Evolutionary conservation across 2,797 vertebrate species (phyloP).

Genomic region (Sparus aurata): DNA sequence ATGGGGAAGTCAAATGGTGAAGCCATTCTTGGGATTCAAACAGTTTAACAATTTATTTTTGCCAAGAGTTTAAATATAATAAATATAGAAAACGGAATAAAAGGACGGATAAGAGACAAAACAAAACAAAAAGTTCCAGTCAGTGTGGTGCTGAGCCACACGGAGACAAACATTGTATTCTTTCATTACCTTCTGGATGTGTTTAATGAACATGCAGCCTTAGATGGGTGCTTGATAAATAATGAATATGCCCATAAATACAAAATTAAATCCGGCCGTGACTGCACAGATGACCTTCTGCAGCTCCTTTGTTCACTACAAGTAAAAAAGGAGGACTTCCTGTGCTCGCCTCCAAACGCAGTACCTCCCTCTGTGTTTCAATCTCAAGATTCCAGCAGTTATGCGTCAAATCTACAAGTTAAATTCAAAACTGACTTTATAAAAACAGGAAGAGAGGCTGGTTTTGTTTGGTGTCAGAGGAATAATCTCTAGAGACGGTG

Average conservation of each 20-base stretch:
- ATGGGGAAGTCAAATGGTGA: constrained; percentile 27
- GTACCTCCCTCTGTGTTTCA: constrained; percentile 24
- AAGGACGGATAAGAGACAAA: not conserved
- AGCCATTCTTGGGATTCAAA: constrained; percentile 26
- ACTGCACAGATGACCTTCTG: constrained; percentile 23
- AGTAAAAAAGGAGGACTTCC: constrained; percentile 24
- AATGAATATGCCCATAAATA: constrained; percentile 46
- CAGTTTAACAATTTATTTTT: constrained; percentile 47
- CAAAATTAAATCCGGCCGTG: constrained; percentile 5
- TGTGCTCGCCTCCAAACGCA: not conserved
- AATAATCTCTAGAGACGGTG: not conserved
- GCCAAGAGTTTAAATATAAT: constrained; percentile 63
- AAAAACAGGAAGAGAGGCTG: constrained; percentile 36
- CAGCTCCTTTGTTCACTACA: constrained; percentile 51
- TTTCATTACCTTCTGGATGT: constrained; percentile 15
- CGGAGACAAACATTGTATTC: constrained; percentile 12
- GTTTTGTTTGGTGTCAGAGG: constrained; percentile 14
- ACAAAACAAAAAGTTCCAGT: constrained; percentile 33
- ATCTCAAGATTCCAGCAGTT: constrained; percentile 27
- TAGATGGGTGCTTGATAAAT: constrained; percentile 38
- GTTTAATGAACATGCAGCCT: constrained; percentile 33
- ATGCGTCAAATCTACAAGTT: not conserved
- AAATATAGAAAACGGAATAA: constrained; percentile 49
- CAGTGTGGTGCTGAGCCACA: constrained; percentile 2
- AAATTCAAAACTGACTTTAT: not conserved